Percentiles rank a stretch among this genome's conserved stretches.
These are phyloP conservation scores for Corvus hawaiiensis DNA, from an alignment of 2,113 vertebrate genomes.

Conservation along the genomic window DNA sequence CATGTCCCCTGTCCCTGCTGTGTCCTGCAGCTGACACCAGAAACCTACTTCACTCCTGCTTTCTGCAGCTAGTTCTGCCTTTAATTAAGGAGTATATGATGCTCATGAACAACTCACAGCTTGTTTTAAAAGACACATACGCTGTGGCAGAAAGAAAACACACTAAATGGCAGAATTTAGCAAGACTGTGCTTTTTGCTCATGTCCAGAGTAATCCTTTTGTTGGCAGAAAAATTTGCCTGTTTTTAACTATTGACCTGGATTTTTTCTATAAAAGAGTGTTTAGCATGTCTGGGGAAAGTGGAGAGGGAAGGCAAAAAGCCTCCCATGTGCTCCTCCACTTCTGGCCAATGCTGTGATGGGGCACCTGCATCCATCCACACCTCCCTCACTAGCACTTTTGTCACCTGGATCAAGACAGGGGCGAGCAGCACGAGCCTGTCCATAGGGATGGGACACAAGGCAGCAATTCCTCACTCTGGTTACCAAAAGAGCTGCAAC, in stretches of 20 bases:
- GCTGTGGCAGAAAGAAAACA: not conserved
- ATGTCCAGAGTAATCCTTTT: not conserved
- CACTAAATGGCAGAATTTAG: not conserved
- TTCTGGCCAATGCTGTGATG: not conserved
- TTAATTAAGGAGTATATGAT: not conserved
- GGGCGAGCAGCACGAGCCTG: not conserved
- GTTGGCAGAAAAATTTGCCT: not conserved
- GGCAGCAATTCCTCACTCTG: not conserved
- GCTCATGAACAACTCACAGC: not conserved
- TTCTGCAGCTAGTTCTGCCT: not conserved
- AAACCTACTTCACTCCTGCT: not conserved
- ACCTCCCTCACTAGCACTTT: not conserved
- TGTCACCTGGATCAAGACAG: fast-evolving
- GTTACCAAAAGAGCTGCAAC: fast-evolving
- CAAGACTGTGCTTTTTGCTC: not conserved
- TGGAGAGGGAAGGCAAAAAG: not conserved
- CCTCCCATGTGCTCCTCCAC: not conserved
- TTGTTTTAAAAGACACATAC: not conserved
- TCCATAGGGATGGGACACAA: not conserved
- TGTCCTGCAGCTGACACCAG: not conserved
- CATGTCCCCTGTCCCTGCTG: no score
- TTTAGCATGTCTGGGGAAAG: not conserved
- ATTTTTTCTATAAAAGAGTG: not conserved
- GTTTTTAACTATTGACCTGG: not conserved
- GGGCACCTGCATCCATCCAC: not conserved